phyloP scores from a whole-genome alignment of 1,140 invertebrate genomes.

The Lasaia peninsularis region DNA sequence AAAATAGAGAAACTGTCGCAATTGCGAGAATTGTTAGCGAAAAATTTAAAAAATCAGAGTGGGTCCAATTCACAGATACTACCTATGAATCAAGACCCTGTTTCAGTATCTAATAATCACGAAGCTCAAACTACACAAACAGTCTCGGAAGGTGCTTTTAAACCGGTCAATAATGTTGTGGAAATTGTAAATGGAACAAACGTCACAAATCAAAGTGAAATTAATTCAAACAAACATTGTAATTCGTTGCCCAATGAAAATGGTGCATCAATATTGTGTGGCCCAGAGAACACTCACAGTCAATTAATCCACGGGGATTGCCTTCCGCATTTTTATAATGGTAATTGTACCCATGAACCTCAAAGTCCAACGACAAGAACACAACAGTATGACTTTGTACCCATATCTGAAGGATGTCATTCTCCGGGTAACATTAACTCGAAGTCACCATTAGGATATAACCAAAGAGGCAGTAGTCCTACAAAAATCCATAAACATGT shows the following conservation, averaged over 20 bases:
- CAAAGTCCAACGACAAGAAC: constrained; percentile 81
- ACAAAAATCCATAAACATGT: constrained; percentile 66
- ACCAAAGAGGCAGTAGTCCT: constrained; percentile 53
- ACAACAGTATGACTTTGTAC: constrained; percentile 90
- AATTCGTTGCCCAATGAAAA: constrained; percentile 45
- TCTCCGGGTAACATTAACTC: constrained; percentile 76
- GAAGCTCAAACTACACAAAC: constrained; percentile 32
- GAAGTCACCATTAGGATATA: constrained; percentile 58
- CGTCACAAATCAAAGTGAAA: constrained; percentile 34
- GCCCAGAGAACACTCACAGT: constrained; percentile 34
- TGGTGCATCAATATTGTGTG: constrained; percentile 38
- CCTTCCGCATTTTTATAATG: constrained; percentile 52
- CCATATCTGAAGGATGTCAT: constrained; percentile 86
- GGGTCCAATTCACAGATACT: constrained; percentile 49
- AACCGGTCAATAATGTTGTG: constrained; percentile 38
- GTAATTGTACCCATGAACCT: constrained; percentile 55
- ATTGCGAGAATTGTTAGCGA: constrained; percentile 83
- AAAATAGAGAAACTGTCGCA: constrained; percentile 84
- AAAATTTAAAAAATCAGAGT: constrained; percentile 79
- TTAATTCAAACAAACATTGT: constrained; percentile 36
- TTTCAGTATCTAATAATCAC: constrained; percentile 29
- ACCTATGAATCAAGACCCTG: constrained; percentile 33
- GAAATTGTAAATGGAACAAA: constrained; percentile 40
- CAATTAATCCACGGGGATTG: constrained; percentile 34
- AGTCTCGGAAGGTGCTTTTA: constrained; percentile 49